These are phyloP conservation scores for Telenomus remus DNA, from an alignment of 1,140 invertebrate genomes.

Conservation along the genomic window DNA sequence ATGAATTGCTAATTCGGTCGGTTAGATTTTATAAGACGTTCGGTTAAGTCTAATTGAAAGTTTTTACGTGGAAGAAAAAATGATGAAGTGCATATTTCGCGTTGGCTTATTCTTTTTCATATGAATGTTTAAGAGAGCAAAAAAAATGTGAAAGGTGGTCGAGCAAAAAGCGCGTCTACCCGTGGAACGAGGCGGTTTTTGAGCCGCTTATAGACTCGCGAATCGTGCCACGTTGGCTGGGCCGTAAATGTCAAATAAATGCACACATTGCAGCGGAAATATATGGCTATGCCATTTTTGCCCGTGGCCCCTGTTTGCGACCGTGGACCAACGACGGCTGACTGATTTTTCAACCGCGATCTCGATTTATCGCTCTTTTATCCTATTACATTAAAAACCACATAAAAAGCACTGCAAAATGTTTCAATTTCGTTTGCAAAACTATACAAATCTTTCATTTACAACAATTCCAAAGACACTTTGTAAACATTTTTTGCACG, in stretches of 20 bases:
- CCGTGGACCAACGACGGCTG: conserved; percentile 5
- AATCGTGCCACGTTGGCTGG: conserved; percentile 56
- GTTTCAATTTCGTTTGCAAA: neutral
- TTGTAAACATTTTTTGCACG: too few relatives aligned
- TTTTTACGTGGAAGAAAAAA: too few relatives aligned
- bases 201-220: conserved; percentile 49
- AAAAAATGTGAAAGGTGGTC: conserved; percentile 25
- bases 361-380: conserved; percentile 16
- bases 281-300: conserved; percentile 51
- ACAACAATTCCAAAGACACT: too few relatives aligned
- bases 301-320: conserved; percentile 42
- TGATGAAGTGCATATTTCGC: too few relatives aligned
- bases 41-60: too few relatives aligned
- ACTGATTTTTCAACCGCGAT: conserved; percentile 30
- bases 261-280: conserved; percentile 62
- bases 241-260: conserved; percentile 65
- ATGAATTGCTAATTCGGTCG: too few relatives aligned
- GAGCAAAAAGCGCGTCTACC: conserved; percentile 31
- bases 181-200: conserved; percentile 24
- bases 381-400: neutral
- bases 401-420: conserved; percentile 7
- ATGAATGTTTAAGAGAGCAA: conserved; percentile 36
- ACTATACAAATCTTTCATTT: too few relatives aligned
- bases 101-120: conserved; percentile 8
- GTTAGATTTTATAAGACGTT: too few relatives aligned